A percentile compares a stretch with the other conserved stretches of the same genome.
Evolutionary conservation across 2,888 invertebrate species (phyloP).

Genomic region (Amblyjoppa proteus): DNA sequence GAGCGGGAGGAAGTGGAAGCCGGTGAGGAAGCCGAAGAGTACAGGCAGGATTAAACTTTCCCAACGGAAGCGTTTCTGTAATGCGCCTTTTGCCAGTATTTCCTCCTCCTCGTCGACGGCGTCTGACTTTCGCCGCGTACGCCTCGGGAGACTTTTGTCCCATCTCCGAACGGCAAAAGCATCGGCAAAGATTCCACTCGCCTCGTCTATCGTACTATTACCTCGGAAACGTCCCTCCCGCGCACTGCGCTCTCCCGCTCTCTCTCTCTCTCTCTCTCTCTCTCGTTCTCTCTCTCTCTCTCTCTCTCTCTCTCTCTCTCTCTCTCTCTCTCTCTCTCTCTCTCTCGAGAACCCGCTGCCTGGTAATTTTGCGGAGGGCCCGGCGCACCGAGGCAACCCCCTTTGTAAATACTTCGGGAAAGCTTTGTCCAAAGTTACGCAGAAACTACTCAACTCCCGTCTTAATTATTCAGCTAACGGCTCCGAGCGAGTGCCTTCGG

Average conservation of each 20-base stretch:
- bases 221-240: neutral
- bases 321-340: neutral
- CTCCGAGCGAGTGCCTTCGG: conserved; percentile 46
- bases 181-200: conserved; percentile 60
- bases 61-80: conserved; percentile 64
- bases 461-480: conserved; percentile 71
- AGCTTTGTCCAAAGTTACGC: conserved; percentile 71
- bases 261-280: neutral
- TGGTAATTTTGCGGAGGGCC: conserved; percentile 68
- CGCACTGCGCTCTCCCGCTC: conserved; percentile 6
- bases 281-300: neutral
- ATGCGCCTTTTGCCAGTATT: conserved; percentile 50
- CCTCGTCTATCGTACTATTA: conserved; percentile 38
- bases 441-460: conserved; percentile 65
- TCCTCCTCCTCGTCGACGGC: conserved; percentile 12
- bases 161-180: conserved; percentile 53
- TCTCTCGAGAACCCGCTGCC: conserved; percentile 19
- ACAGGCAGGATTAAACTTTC: conserved; percentile 57
- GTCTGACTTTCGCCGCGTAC: conserved; percentile 53
- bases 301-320: conserved; percentile 7
- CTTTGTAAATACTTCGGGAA: conserved; percentile 70
- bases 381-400: conserved; percentile 35
- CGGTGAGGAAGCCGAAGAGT: conserved; percentile 17
- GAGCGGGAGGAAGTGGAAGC: conserved; percentile 19
- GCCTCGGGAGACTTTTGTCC: conserved; percentile 55